A percentile compares a stretch with the other conserved stretches of the same genome.
Evolutionary conservation across 2,113 vertebrate species (phyloP).

Genomic region (Cyphomyrus discorhynchus): DNA sequence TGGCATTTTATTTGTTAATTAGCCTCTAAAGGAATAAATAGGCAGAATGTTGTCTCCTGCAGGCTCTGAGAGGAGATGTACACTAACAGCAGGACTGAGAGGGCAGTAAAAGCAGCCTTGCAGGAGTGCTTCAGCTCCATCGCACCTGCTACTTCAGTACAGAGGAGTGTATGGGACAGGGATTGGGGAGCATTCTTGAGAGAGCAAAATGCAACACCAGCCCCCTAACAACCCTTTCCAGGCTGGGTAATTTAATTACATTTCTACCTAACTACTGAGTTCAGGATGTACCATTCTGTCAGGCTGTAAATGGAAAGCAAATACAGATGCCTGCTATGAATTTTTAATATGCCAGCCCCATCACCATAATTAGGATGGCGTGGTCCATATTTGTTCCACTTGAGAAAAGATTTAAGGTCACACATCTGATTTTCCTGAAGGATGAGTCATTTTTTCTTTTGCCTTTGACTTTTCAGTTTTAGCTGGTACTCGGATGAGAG

Average conservation of each 20-base stretch:
- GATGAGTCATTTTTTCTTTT: not conserved
- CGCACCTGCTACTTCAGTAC: not conserved
- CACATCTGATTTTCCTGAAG: not conserved
- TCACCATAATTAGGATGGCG: not conserved
- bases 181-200: not conserved
- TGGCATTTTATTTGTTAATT: not conserved
- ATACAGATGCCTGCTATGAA: constrained; percentile 18
- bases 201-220: not conserved
- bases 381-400: constrained; percentile 8
- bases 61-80: not conserved
- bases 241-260: constrained; percentile 14
- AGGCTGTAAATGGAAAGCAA: constrained; percentile 1
- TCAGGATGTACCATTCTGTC: constrained; percentile 7
- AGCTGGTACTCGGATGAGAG: not conserved
- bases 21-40: not conserved
- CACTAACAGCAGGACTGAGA: not conserved
- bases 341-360: constrained; percentile 2
- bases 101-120: not conserved
- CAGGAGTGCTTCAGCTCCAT: not conserved
- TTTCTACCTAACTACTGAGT: not conserved
- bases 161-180: not conserved
- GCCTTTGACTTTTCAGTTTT: not conserved
- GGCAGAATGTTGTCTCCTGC: not conserved
- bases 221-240: not conserved
- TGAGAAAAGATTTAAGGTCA: not conserved